Conservation (phyloP, 2,797 vertebrate species). For the Hydrocynus forskahlii region DNA sequence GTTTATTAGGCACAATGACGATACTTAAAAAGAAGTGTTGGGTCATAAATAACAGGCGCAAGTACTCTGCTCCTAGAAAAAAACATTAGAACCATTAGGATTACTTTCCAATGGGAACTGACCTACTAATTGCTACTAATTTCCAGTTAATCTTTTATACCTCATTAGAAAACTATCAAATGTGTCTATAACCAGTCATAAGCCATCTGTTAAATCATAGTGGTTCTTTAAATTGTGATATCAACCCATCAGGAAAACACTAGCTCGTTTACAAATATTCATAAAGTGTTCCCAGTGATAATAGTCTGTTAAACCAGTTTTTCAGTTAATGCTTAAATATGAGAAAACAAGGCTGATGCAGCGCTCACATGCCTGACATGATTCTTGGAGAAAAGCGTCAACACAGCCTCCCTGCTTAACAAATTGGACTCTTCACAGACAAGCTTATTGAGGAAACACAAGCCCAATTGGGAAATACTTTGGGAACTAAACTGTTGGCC, state of each 20-base stretch:
- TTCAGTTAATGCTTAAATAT: too few relatives aligned
- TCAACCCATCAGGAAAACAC: too few relatives aligned
- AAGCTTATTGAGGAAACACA: slow-evolving; percentile 68
- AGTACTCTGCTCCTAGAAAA: too few relatives aligned
- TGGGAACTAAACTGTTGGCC: slow-evolving; percentile 64
- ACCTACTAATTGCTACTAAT: not conserved
- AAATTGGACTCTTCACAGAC: slow-evolving; percentile 42
- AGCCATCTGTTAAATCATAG: too few relatives aligned
- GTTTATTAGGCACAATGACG: too few relatives aligned
- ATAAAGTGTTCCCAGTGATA: too few relatives aligned
- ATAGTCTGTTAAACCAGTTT: not conserved
- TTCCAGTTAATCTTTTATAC: not conserved
- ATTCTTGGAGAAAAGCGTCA: slow-evolving; percentile 28
- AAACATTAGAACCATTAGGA: too few relatives aligned
- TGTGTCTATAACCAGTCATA: not conserved
- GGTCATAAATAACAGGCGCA: too few relatives aligned
- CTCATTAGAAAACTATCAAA: not conserved
- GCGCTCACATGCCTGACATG: slow-evolving; percentile 34
- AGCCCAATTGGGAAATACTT: slow-evolving; percentile 51
- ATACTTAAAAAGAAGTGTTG: too few relatives aligned
- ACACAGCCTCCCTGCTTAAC: slow-evolving; percentile 54
- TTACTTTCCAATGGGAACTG: too few relatives aligned
- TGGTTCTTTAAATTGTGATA: too few relatives aligned
- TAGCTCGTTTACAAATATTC: too few relatives aligned
- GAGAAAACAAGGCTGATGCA: not conserved